Evolutionary conservation across 2,888 invertebrate genomes (phyloP).

Genomic region (Mycalesis mineus): DNA sequence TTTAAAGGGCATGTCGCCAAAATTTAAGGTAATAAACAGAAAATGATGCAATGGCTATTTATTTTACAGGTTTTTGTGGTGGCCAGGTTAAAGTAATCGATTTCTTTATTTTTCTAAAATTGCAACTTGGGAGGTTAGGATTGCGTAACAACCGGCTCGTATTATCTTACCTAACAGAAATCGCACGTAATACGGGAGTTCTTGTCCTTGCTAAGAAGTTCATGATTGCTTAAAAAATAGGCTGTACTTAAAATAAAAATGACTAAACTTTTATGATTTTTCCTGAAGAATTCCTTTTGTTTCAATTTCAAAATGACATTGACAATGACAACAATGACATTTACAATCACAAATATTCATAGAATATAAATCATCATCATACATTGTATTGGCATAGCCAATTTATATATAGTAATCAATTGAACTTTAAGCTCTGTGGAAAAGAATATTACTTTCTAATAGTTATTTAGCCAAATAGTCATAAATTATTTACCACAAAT

Average conservation of each 20-base stretch:
- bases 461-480: too few species aligned
- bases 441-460: too few species aligned
- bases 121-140: constrained; percentile 27
- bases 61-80: neutral
- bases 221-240: constrained; percentile 44
- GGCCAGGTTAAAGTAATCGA: too few species aligned
- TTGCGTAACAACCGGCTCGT: constrained; percentile 61
- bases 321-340: neutral
- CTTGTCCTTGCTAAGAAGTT: constrained; percentile 53
- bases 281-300: constrained; percentile 16
- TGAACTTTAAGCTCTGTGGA: too few species aligned
- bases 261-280: constrained; percentile 11
- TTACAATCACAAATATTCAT: too few species aligned
- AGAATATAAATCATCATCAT: too few species aligned
- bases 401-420: too few species aligned
- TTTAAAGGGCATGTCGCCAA: neutral
- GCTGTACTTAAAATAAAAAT: constrained; percentile 19
- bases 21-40: neutral
- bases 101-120: neutral
- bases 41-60: neutral
- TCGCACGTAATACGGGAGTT: constrained; percentile 47
- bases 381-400: too few species aligned
- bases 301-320: constrained; percentile 18
- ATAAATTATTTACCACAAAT: too few species aligned
- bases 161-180: constrained; percentile 54